phyloP scores from a whole-genome alignment of 2,797 vertebrate species.

The Scarus forsteni region DNA sequence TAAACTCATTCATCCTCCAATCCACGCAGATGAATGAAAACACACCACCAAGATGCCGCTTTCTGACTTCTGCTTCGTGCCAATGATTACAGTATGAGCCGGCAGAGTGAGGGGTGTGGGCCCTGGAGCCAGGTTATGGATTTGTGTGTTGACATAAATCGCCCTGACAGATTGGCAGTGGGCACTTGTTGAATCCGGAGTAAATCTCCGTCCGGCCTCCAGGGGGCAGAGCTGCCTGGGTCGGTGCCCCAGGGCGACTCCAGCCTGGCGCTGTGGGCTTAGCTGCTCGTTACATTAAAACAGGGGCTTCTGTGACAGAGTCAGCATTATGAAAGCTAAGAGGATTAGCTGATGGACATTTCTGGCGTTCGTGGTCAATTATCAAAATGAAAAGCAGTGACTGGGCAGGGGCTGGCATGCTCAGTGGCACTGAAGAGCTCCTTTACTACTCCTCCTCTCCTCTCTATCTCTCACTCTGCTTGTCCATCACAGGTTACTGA shows the following conservation, averaged over 20 bases:
- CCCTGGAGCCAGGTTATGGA: conserved; percentile 35
- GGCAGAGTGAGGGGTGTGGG: conserved; percentile 1
- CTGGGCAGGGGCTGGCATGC: conserved; percentile 73
- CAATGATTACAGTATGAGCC: conserved; percentile 14
- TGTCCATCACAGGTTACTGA: conserved; percentile 69
- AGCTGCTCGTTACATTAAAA: conserved; percentile 86
- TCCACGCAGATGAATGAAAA: conserved; percentile 61
- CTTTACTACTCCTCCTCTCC: conserved; percentile 38
- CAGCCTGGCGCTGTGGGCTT: conserved; percentile 68
- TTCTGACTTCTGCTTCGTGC: conserved; percentile 10
- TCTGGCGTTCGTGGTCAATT: conserved; percentile 84
- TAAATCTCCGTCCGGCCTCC: conserved; percentile 52
- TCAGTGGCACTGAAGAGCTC: conserved; percentile 66
- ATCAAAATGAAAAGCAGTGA: conserved; percentile 85
- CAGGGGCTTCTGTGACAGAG: conserved; percentile 84
- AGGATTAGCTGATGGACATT: conserved; percentile 88
- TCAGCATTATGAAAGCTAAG: conserved; percentile 86
- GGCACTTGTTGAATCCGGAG: conserved; percentile 58
- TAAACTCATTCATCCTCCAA: conserved; percentile 75
- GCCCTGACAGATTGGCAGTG: conserved; percentile 43
- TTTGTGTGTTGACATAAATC: conserved; percentile 29
- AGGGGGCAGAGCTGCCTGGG: conserved; percentile 64
- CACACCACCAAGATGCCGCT: conserved; percentile 31
- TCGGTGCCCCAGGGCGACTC: conserved; percentile 27
- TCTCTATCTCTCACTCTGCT: conserved; percentile 49